Percentiles rank a stretch among this genome's conserved stretches.
Conservation (phyloP, 1,140 invertebrate species). For the Diploscapter pachys region DNA sequence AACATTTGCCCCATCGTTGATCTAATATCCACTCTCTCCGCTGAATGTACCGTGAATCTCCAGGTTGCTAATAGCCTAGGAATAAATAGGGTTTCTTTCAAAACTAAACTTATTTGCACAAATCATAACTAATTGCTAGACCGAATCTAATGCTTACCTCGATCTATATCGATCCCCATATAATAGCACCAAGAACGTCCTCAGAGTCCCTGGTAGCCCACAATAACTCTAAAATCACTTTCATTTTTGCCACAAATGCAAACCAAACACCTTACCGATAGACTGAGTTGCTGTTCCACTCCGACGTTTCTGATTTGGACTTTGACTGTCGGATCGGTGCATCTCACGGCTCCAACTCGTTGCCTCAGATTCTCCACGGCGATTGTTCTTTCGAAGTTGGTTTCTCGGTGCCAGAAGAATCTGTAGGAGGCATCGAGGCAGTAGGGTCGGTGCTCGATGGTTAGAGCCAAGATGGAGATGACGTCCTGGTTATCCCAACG, state of each 20-base stretch:
- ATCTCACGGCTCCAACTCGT: conserved; percentile 2
- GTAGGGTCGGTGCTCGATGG: conserved; percentile 6
- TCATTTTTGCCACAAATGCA: no score
- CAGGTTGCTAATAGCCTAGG: conserved; percentile 6
- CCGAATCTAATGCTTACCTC: neutral
- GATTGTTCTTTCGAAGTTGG: no score
- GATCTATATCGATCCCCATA: conserved; percentile 8
- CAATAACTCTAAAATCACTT: neutral
- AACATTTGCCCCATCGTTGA: conserved; percentile 3
- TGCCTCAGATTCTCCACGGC: no score
- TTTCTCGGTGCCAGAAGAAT: no score
- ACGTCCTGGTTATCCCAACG: conserved; percentile 19
- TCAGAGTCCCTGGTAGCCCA: neutral
- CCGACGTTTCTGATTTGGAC: neutral
- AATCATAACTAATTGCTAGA: no score
- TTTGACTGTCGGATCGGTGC: conserved; percentile 6
- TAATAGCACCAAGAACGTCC: conserved; percentile 4
- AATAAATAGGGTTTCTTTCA: neutral
- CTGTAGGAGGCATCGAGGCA: no score
- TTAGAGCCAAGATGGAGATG: conserved; percentile 22
- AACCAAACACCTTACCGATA: neutral
- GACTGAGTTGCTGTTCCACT: conserved; percentile 4
- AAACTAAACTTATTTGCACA: no score
- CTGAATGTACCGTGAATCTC: conserved; percentile 4
- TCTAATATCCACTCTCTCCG: conserved; percentile 4